Conservation (phyloP, 53 echinoderm and acorn worm genomes). For the Antedon mediterranea region DNA sequence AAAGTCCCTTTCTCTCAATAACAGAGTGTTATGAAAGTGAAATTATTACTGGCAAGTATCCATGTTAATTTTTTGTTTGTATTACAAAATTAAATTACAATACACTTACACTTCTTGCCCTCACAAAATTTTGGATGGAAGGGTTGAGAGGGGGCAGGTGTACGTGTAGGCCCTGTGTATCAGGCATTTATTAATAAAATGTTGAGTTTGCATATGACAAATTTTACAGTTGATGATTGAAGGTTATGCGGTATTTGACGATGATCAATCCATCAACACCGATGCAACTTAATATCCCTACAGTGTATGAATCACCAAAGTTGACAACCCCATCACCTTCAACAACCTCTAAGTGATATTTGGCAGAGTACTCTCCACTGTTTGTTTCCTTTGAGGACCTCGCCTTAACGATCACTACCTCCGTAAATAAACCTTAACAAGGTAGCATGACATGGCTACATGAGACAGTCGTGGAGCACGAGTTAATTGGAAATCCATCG, state of each 20-base stretch:
- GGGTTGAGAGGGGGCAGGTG: background rate
- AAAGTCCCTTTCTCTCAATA: no score
- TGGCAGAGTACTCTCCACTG: background rate
- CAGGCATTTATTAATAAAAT: background rate
- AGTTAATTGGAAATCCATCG: background rate
- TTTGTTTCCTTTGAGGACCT: background rate
- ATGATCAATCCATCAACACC: background rate
- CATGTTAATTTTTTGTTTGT: no score
- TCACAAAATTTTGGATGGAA: background rate
- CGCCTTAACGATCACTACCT: background rate
- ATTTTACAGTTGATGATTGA: background rate
- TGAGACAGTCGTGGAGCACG: background rate
- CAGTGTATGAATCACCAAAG: background rate
- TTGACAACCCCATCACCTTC: background rate
- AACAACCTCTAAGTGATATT: background rate
- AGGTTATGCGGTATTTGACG: background rate
- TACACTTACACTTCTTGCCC: no score
- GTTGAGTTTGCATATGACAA: background rate
- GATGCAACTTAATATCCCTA: background rate
- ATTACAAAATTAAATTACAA: no score
- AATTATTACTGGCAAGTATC: no score
- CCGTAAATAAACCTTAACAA: background rate
- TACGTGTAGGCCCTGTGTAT: background rate
- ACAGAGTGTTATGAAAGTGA: no score
- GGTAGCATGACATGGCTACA: background rate